A percentile compares a stretch with the other conserved stretches of the same genome.
These are phyloP conservation scores for Chloroceryle amazona DNA, from an alignment of 2,797 vertebrate genomes.

Conservation along the genomic window DNA sequence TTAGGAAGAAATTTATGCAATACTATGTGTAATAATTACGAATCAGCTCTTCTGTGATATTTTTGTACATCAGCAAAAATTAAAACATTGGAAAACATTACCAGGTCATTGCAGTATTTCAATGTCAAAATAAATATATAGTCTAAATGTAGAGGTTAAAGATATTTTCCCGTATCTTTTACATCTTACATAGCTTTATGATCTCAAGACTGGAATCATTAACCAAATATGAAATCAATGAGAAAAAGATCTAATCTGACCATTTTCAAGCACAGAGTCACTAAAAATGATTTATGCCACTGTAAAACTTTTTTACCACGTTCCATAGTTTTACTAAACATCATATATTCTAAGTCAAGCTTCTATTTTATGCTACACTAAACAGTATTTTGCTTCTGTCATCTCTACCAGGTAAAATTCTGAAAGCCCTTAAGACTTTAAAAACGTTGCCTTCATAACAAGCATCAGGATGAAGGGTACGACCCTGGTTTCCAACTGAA, in stretches of 20 bases:
- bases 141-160: slow-evolving; percentile 80
- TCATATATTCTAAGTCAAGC: slow-evolving; percentile 29
- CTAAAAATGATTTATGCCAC: slow-evolving; percentile 64
- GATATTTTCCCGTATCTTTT: slow-evolving; percentile 77
- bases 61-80: slow-evolving; percentile 86
- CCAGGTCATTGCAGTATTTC: slow-evolving; percentile 80
- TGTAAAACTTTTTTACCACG: slow-evolving; percentile 70
- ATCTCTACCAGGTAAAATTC: not conserved
- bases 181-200: slow-evolving; percentile 70
- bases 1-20: slow-evolving; percentile 86
- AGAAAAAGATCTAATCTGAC: slow-evolving; percentile 70
- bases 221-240: slow-evolving; percentile 79
- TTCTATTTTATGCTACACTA: slow-evolving; percentile 30
- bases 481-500: not conserved
- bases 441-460: not conserved
- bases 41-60: slow-evolving; percentile 82
- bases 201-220: slow-evolving; percentile 77
- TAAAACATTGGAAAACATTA: slow-evolving; percentile 82
- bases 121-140: slow-evolving; percentile 81
- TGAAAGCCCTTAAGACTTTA: not conserved
- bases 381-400: not conserved
- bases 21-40: slow-evolving; percentile 80
- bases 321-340: slow-evolving; percentile 65
- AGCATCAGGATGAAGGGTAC: slow-evolving; percentile 26
- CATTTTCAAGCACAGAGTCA: slow-evolving; percentile 19